Conservation (phyloP, 2,113 vertebrate species). For the Scalopus aquaticus region DNA sequence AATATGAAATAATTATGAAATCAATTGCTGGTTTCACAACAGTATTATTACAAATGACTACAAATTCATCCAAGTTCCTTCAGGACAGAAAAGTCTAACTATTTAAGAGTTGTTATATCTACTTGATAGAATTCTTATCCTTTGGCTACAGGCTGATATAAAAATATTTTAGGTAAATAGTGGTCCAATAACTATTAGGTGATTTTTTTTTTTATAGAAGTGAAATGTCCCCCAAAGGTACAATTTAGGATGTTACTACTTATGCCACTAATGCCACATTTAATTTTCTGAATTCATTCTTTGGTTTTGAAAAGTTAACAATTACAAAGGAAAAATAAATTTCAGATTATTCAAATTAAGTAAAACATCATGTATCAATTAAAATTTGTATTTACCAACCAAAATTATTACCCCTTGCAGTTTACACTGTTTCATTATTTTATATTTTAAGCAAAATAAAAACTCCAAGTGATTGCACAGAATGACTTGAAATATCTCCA, state of each 20-base stretch:
- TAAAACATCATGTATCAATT: no score
- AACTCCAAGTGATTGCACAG: no score
- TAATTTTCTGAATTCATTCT: background rate
- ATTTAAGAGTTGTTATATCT: background rate
- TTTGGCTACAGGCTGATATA: background rate
- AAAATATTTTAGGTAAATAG: constrained; percentile 24
- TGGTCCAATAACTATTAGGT: background rate
- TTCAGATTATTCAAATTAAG: no score
- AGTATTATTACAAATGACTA: background rate
- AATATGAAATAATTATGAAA: background rate
- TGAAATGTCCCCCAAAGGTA: background rate
- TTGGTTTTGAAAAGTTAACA: background rate
- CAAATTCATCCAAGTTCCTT: background rate
- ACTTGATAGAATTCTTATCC: background rate
- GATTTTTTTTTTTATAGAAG: background rate
- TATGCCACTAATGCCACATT: background rate
- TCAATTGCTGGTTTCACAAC: background rate
- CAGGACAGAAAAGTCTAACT: background rate
- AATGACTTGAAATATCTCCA: no score
- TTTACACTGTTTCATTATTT: no score
- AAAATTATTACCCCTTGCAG: no score
- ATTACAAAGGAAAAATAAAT: no score
- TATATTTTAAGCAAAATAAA: no score
- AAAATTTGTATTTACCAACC: no score
- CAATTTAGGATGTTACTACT: background rate